Conservation (phyloP, 2,888 invertebrate species). For the Chrysomela aeneicollis region DNA sequence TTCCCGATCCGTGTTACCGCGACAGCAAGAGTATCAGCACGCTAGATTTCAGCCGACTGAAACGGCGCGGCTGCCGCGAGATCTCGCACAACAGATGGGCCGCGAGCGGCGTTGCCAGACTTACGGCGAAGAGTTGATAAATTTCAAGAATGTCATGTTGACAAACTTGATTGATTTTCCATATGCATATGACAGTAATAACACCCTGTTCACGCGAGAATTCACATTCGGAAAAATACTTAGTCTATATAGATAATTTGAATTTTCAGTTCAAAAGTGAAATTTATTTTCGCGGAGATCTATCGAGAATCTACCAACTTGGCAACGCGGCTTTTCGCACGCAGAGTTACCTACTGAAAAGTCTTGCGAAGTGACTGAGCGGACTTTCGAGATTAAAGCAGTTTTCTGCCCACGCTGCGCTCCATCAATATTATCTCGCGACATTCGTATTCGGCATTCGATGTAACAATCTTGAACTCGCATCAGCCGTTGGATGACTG, state of each 20-base stretch:
- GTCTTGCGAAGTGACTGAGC: conserved; percentile 21
- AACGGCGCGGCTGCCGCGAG: conserved; percentile 26
- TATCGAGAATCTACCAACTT: background rate
- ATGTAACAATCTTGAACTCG: background rate
- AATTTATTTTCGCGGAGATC: background rate
- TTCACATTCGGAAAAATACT: no score
- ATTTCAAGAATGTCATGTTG: no score
- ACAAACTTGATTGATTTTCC: no score
- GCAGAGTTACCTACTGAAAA: conserved; percentile 28
- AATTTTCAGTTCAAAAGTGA: background rate
- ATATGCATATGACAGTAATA: no score
- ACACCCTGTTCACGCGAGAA: no score
- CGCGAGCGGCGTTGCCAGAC: conserved; percentile 26
- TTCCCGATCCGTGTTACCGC: background rate
- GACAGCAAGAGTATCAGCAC: conserved; percentile 6
- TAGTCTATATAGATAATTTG: no score
- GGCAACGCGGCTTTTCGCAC: conserved; percentile 23
- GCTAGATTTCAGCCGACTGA: conserved; percentile 34
- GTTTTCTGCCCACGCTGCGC: conserved; percentile 4
- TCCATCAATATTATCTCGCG: background rate
- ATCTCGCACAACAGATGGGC: conserved; percentile 34
- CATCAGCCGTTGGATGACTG: background rate
- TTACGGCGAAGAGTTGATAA: background rate
- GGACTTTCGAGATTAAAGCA: conserved; percentile 7
- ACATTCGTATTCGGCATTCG: background rate